These are phyloP conservation scores for Bombus picipes DNA, from an alignment of 1,140 invertebrate species.

Conservation along the genomic window DNA sequence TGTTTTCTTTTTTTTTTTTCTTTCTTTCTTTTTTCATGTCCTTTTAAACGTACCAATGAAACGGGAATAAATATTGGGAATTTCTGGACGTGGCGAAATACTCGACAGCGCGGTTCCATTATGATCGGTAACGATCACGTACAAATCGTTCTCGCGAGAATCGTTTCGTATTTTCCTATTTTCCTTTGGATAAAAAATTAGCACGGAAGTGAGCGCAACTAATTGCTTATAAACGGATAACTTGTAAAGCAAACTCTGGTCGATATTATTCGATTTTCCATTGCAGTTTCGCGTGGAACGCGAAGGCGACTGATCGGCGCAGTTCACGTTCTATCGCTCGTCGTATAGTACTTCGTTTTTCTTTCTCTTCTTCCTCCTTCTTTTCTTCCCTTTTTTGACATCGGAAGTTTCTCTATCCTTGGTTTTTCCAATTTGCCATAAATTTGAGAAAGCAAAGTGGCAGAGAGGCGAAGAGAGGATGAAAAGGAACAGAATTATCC, in stretches of 20 bases:
- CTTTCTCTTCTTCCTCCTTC: no score
- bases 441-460: background rate
- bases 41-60: background rate
- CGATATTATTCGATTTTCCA: background rate
- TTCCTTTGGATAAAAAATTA: slow-evolving; percentile 15
- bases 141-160: background rate
- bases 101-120: background rate
- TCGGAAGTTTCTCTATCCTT: background rate
- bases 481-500: slow-evolving; percentile 36
- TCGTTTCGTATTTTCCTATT: background rate
- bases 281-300: no score
- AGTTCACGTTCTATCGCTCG: no score
- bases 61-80: slow-evolving; percentile 21
- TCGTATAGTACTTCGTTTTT: background rate
- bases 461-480: background rate
- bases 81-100: background rate
- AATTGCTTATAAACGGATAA: background rate
- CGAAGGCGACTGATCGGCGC: no score
- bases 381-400: background rate
- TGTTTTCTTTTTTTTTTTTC: background rate
- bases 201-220: no score
- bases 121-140: slow-evolving; percentile 3
- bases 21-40: background rate
- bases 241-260: background rate
- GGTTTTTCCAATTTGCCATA: slow-evolving; percentile 13